Percentiles rank a stretch among this genome's conserved stretches.
Evolutionary conservation across 2,888 invertebrate genomes (phyloP).

Genomic region (Drosophila ezoana): DNA sequence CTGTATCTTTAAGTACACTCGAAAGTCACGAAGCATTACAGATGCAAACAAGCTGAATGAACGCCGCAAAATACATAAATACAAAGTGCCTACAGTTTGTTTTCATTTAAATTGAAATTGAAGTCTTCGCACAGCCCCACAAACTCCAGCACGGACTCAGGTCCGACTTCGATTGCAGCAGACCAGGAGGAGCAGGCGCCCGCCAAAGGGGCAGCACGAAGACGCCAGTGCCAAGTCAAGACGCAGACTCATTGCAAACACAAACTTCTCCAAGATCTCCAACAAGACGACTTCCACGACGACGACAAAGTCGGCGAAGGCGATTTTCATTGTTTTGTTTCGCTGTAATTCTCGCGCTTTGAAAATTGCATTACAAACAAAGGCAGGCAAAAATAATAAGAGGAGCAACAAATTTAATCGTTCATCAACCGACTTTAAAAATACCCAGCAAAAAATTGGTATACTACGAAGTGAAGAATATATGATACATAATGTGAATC

Average conservation of each 20-base stretch:
- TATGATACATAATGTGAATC: too few species aligned
- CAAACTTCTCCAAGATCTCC: conserved; percentile 19
- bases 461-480: too few species aligned
- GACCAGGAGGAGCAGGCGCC: conserved; percentile 40
- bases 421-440: conserved; percentile 13
- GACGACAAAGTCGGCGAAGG: conserved; percentile 42
- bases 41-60: conserved; percentile 81
- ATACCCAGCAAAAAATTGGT: conserved; percentile 25
- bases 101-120: conserved; percentile 81
- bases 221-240: conserved; percentile 59
- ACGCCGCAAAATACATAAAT: conserved; percentile 77
- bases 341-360: conserved; percentile 79
- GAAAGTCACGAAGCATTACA: conserved; percentile 80
- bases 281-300: conserved; percentile 8
- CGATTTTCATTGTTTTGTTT: conserved; percentile 77
- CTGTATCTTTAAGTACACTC: conserved; percentile 79
- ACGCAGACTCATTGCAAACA: conserved; percentile 74
- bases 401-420: background rate
- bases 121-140: conserved; percentile 60
- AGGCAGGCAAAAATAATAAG: conserved; percentile 51
- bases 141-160: conserved; percentile 27
- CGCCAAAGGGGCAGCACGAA: conserved; percentile 33
- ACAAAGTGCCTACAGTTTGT: conserved; percentile 81
- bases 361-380: conserved; percentile 81
- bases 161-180: conserved; percentile 19